Percentiles rank a stretch among this genome's conserved stretches.
phyloP scores from a whole-genome alignment of 1,140 invertebrate genomes.

The Riptortus pedestris region DNA sequence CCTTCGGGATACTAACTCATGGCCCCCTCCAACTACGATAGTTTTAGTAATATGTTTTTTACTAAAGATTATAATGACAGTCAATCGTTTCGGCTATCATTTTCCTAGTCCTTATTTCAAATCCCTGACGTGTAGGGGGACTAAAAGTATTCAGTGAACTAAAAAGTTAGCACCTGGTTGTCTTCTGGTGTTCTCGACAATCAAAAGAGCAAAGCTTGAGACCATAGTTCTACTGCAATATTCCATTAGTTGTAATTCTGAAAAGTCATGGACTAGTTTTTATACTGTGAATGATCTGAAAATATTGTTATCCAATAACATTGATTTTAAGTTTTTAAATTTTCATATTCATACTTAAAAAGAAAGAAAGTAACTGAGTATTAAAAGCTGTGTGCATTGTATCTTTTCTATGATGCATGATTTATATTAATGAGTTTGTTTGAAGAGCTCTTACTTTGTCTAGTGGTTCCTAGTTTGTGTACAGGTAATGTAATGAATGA shows the following conservation, averaged over 20 bases:
- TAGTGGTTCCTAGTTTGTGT: constrained; percentile 18
- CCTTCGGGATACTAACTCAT: constrained; percentile 21
- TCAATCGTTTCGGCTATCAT: constrained; percentile 4
- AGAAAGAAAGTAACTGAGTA: too few species aligned
- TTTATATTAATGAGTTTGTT: constrained; percentile 5
- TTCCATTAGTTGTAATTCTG: too few species aligned
- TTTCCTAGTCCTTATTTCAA: constrained; percentile 10
- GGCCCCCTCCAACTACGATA: background rate
- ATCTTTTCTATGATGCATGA: background rate
- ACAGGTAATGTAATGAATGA: constrained; percentile 10
- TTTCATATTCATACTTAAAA: too few species aligned
- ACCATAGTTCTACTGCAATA: too few species aligned
- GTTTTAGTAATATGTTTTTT: constrained; percentile 6
- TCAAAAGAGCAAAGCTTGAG: background rate
- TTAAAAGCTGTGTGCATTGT: background rate
- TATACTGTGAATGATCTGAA: too few species aligned
- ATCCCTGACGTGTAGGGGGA: background rate
- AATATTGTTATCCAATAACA: too few species aligned
- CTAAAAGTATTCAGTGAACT: background rate
- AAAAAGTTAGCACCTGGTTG: background rate
- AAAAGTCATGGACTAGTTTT: too few species aligned
- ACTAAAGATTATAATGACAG: constrained; percentile 1
- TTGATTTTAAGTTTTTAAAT: too few species aligned
- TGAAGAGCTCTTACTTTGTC: constrained; percentile 6
- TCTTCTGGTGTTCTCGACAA: constrained; percentile 5